Evolutionary conservation across 2,797 vertebrate species (phyloP), one percentile per base, ranked within the genome.

Genomic region (Staurois parvus): DNA sequence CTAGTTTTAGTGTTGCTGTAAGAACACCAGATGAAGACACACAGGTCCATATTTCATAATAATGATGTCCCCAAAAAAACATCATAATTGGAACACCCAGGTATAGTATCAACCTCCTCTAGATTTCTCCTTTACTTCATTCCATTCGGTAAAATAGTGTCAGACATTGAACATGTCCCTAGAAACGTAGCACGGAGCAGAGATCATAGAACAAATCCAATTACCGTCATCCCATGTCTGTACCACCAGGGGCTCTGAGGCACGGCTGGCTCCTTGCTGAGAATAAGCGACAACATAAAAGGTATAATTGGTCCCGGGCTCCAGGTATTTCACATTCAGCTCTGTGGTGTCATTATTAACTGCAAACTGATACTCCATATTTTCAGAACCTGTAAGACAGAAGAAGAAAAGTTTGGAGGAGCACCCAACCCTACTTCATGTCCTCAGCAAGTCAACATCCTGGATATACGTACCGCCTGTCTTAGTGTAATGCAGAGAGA

Each of bases 251-350:
- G 96, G 93, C 84, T 93, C 90, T 2, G 98, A 99, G 0, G 96
- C 97, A 24, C 94, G 94, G 90, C 98, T 99, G 89, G 97, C 98
- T 62, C 98, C 98, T 4, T 96, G 96, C 90, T 95, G 97, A 1
- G 97, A 99, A 87, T 99, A 99, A 0, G 98, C 98, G 40, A 99
- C 98, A 88, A 99, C 96, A 0, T 98, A 99, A 92, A 99, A 98
- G 34, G 96, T 96, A 66, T 99, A 99, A 87, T 95, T 95, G 4
- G 97, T 99, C 76, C 97, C 95, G 13, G 98, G 97, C 59, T 97
- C 96, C 88, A 99, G 94, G 88, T 99, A 98, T 92, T 94, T 98
- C 86, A 99, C 94, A 30, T 95, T 96, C 84, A 97, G 95, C 91
- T 99, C 97, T 0, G 96, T 98, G 15, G 98, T 99, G 91, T 99